Percentiles rank a stretch among this genome's conserved stretches.
These are phyloP conservation scores for Alfaro cultratus DNA, from an alignment of 2,797 vertebrate species.

Conservation along the genomic window DNA sequence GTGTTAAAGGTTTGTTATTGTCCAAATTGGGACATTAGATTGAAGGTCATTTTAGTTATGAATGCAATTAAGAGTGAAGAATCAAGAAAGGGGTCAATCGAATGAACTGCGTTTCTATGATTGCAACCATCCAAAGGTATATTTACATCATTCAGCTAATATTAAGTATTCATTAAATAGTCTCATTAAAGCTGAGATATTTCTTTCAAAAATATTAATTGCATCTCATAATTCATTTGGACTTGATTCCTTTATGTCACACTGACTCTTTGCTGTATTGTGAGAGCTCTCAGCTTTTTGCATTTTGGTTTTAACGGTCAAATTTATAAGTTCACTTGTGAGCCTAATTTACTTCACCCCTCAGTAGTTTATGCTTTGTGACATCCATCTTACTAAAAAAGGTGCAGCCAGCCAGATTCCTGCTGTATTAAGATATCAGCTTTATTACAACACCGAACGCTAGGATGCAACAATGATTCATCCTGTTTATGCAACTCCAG, in stretches of 20 bases:
- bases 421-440: conserved; percentile 80
- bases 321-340: conserved; percentile 60
- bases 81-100: neutral
- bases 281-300: conserved; percentile 15
- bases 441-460: conserved; percentile 66
- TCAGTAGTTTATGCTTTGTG: conserved; percentile 70
- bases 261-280: conserved; percentile 9
- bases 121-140: neutral
- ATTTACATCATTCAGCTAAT: neutral
- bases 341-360: conserved; percentile 78
- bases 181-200: conserved; percentile 29
- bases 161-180: conserved; percentile 2
- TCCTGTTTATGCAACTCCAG: conserved; percentile 65
- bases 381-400: conserved; percentile 86
- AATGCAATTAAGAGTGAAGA: neutral
- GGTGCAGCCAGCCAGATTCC: conserved; percentile 49
- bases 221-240: conserved; percentile 16
- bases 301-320: conserved; percentile 75
- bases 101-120: neutral
- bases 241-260: conserved; percentile 22
- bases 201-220: conserved; percentile 42
- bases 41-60: neutral
- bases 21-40: neutral
- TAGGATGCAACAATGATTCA: conserved; percentile 78
- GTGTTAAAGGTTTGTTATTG: too few relatives aligned